A percentile compares a stretch with the other conserved stretches of the same genome.
phyloP scores from a whole-genome alignment of 2,113 vertebrate genomes.

The Mormyrus lacerda region DNA sequence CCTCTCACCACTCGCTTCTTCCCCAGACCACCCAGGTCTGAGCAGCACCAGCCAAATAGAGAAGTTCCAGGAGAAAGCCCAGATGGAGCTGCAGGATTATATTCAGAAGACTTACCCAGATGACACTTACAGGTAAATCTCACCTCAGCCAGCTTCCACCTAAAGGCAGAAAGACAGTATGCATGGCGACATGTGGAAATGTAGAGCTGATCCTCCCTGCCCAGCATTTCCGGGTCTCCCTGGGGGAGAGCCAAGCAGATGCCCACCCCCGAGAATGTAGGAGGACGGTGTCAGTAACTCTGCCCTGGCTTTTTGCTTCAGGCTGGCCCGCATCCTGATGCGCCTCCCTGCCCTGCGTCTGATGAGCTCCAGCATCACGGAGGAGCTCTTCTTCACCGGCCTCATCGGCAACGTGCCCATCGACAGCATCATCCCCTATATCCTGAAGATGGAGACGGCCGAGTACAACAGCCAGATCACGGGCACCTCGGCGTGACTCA shows the following conservation, averaged over 20 bases:
- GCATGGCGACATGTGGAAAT: background rate
- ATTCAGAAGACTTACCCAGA: slow-evolving; percentile 95
- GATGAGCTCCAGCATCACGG: slow-evolving; percentile 94
- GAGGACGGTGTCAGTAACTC: background rate
- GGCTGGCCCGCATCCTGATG: slow-evolving; percentile 87
- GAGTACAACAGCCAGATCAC: slow-evolving; percentile 94
- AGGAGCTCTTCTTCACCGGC: slow-evolving; percentile 97
- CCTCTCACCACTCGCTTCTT: slow-evolving; percentile 32
- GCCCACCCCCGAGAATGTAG: background rate
- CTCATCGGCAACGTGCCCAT: slow-evolving; percentile 96
- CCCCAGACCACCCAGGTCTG: slow-evolving; percentile 89
- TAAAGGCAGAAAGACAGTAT: background rate
- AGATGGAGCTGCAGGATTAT: slow-evolving; percentile 98
- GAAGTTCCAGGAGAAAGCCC: slow-evolving; percentile 97
- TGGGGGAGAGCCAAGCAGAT: background rate
- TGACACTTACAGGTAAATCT: slow-evolving; percentile 83
- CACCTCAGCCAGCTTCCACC: background rate
- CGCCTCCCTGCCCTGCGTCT: slow-evolving; percentile 88
- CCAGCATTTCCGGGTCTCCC: background rate
- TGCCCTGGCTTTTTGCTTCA: slow-evolving; percentile 45
- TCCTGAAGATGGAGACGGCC: slow-evolving; percentile 97
- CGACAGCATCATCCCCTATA: slow-evolving; percentile 99
- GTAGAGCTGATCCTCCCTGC: background rate
- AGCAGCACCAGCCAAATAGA: slow-evolving; percentile 86
- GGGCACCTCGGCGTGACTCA: slow-evolving; percentile 62